Evolutionary conservation across 1,140 invertebrate species (phyloP).

Genomic region (Araneus ventricosus): DNA sequence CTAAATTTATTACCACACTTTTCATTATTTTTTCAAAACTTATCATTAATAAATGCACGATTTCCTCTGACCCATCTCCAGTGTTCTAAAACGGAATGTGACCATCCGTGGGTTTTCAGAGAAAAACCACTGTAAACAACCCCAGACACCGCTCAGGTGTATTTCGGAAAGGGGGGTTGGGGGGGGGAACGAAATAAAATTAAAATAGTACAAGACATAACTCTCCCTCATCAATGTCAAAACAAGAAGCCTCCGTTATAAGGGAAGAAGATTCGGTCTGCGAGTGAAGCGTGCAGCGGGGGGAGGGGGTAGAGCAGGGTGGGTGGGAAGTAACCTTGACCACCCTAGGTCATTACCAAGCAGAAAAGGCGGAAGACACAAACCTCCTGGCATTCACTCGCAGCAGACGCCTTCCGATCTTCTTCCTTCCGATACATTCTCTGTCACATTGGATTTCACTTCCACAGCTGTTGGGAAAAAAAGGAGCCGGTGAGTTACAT

Average conservation of each 20-base stretch:
- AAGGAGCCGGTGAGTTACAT: neutral
- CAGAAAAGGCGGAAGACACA: constrained; percentile 71
- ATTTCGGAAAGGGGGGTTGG: too few species aligned
- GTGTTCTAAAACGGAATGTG: neutral
- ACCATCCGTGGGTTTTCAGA: neutral
- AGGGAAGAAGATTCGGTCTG: constrained; percentile 64
- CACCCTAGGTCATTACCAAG: constrained; percentile 72
- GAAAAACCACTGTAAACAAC: neutral
- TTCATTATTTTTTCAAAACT: neutral
- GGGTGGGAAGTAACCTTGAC: constrained; percentile 64
- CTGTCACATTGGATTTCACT: constrained; percentile 28
- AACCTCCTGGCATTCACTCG: constrained; percentile 43
- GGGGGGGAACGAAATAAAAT: neutral
- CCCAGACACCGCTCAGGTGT: neutral
- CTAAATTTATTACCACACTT: neutral
- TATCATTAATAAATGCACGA: constrained; percentile 9
- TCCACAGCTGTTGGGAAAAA: neutral
- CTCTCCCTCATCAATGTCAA: constrained; percentile 19
- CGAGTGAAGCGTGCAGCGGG: constrained; percentile 60
- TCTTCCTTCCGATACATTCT: constrained; percentile 39
- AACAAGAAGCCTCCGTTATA: constrained; percentile 45
- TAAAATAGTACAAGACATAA: constrained; percentile 18
- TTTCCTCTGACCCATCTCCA: constrained; percentile 38
- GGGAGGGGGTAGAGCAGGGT: constrained; percentile 4
- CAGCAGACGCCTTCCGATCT: constrained; percentile 43